A percentile compares a stretch with the other conserved stretches of the same genome.
Conservation (phyloP, 2,113 vertebrate genomes). For the Narcine bancroftii region DNA sequence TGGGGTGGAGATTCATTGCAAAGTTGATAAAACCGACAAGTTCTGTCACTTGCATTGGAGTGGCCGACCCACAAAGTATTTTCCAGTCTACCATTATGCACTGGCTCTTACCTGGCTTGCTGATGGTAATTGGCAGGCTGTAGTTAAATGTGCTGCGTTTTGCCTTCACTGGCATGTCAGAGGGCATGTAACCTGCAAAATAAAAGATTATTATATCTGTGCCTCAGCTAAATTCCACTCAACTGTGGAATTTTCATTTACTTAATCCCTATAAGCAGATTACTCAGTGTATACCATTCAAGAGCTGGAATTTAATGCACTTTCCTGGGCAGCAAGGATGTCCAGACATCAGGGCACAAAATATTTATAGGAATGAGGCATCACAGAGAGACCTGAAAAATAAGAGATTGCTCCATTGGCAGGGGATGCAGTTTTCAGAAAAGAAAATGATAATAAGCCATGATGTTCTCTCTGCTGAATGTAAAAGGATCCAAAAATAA, state of each 20-base stretch:
- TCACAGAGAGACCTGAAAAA: neutral
- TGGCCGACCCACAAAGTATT: too few relatives aligned
- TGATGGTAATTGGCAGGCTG: slow-evolving; percentile 78
- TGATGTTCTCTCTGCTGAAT: neutral
- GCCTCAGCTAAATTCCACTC: neutral
- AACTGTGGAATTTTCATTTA: neutral
- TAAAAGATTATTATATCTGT: neutral
- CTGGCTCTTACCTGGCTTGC: slow-evolving; percentile 66
- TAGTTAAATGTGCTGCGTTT: slow-evolving; percentile 89
- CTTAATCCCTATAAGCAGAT: neutral
- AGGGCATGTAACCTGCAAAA: slow-evolving; percentile 63
- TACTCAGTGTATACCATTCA: too few relatives aligned
- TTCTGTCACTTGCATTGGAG: neutral
- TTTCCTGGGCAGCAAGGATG: too few relatives aligned
- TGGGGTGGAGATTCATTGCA: neutral
- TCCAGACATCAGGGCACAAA: too few relatives aligned
- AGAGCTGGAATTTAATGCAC: too few relatives aligned
- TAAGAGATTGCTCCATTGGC: neutral
- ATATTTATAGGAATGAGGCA: too few relatives aligned
- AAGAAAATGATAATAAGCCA: neutral
- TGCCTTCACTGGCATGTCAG: slow-evolving; percentile 82
- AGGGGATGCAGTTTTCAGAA: neutral
- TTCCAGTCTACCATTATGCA: neutral
- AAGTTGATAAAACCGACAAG: too few relatives aligned
- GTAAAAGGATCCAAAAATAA: too few relatives aligned